A percentile compares a stretch with the other conserved stretches of the same genome.
Evolutionary conservation across 2,888 invertebrate species (phyloP).

Genomic region (Orthonychiurus folsomi): DNA sequence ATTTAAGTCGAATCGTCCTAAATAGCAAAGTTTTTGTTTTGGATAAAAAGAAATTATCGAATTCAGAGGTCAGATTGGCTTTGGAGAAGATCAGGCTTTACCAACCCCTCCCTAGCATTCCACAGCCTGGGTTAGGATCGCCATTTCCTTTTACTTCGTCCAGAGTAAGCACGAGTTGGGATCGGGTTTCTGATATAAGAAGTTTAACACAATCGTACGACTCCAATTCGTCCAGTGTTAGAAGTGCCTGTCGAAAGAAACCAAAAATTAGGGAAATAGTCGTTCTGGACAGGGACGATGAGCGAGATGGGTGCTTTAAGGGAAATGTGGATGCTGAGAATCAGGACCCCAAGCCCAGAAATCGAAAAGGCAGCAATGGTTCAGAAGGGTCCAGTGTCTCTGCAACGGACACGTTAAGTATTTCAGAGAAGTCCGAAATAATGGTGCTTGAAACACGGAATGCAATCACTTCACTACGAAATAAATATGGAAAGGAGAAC

Average conservation of each 20-base stretch:
- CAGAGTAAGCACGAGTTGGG: no score
- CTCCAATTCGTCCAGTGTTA: conserved; percentile 35
- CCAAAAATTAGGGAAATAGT: conserved; percentile 37
- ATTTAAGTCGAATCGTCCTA: conserved; percentile 26
- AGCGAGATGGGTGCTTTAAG: no score
- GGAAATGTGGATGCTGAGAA: conserved; percentile 7
- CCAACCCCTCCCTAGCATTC: neutral
- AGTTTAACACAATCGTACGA: conserved; percentile 39
- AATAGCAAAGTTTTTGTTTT: conserved; percentile 32
- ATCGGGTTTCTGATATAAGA: conserved; percentile 24
- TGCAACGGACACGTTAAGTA: neutral
- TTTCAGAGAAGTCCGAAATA: neutral
- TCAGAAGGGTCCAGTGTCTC: neutral
- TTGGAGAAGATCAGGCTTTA: conserved; percentile 26
- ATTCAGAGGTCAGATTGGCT: conserved; percentile 31
- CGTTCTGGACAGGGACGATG: conserved; percentile 23
- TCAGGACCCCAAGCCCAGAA: neutral
- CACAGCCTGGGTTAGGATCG: neutral
- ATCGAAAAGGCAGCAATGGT: neutral
- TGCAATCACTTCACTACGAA: conserved; percentile 30
- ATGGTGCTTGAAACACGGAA: neutral
- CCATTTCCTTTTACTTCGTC: neutral
- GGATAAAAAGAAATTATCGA: conserved; percentile 35
- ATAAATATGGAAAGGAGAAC: conserved; percentile 37
- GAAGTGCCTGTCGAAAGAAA: conserved; percentile 38